Evolutionary conservation across 1,140 invertebrate genomes (phyloP), one percentile per base, ranked within the genome.

Genomic region (Papilio aristodemus): DNA sequence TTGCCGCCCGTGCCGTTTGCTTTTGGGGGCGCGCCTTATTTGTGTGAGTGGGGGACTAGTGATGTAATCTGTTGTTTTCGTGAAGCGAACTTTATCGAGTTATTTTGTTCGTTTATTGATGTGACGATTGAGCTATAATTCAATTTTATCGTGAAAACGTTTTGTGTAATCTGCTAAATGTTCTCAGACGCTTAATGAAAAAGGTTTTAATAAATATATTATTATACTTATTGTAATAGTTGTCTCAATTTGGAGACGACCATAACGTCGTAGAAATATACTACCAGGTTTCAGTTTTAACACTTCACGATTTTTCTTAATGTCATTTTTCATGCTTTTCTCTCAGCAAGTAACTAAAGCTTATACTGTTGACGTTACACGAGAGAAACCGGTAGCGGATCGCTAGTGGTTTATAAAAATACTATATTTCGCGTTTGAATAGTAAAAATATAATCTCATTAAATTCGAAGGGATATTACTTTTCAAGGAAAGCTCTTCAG

Each of bases 1-100:
- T 73, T 74, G 41, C 74, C 69, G 38, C 67, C 69, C 74, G 66
- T 60, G 58, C 58, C 58, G 58, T 36, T 36, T 50, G 43, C 43
- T 10, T 41, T 41, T 25, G 27, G 58, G 58, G 58, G 58, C 58
- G 58, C 58, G 36, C 58, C 58, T 60, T 60, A 60, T 60, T 60
- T 60, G 58, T 6, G 27, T 60, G 19, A 60, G 36, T 13, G 54
- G 27, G 50, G 59, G 32, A 62, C 59, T 38, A 62, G 59, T 62
- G 59, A 62, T 62, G 59, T 62, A 62, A 62, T 62, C 36, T 17
- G 3, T 54, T 54, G 46, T 54, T 54, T 54, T 22, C 19, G 19
- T 54, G 46, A 54, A 54, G 17, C 17, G 43, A 50, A 50, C 19
- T 19, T 43, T 43, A 43, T 43, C 41, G 41, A 43, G 41, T 43